Evolutionary conservation across 2,797 vertebrate species (phyloP).

Genomic region (Neopelma chrysocephalum): DNA sequence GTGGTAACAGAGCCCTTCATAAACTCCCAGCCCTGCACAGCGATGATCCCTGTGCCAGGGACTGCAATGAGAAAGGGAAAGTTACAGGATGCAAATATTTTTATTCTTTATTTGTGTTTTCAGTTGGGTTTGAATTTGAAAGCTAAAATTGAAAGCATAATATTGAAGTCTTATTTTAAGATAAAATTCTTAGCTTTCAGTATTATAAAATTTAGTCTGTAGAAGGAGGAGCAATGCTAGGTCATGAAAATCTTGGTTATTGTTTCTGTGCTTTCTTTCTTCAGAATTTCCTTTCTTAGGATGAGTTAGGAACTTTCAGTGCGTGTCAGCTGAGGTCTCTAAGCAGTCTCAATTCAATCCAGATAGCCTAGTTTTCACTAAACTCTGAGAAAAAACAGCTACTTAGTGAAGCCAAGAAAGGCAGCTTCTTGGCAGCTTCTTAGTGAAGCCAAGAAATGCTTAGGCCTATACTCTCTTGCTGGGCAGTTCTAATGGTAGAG

Average conservation of each 20-base stretch:
- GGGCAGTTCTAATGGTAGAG: neutral
- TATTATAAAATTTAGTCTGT: neutral
- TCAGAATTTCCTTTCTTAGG: neutral
- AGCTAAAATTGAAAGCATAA: neutral
- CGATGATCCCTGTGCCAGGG: neutral
- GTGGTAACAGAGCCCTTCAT: accelerated
- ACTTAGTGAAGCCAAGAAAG: neutral
- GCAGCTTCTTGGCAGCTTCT: neutral
- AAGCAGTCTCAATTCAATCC: neutral
- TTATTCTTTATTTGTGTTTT: neutral
- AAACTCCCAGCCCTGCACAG: neutral
- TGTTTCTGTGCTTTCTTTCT: neutral
- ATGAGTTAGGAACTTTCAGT: neutral
- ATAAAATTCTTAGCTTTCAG: neutral
- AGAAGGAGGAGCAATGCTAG: neutral
- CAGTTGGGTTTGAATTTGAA: neutral
- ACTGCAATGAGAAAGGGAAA: neutral
- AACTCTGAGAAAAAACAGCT: neutral
- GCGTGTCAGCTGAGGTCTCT: neutral
- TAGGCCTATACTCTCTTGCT: neutral
- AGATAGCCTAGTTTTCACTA: neutral
- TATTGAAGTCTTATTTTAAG: neutral
- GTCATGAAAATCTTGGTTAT: neutral
- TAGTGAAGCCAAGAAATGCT: neutral
- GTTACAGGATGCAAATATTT: neutral